Percentiles rank a stretch among this genome's conserved stretches.
phyloP scores from a whole-genome alignment of 2,113 vertebrate genomes.

The Lasiurus cinereus region DNA sequence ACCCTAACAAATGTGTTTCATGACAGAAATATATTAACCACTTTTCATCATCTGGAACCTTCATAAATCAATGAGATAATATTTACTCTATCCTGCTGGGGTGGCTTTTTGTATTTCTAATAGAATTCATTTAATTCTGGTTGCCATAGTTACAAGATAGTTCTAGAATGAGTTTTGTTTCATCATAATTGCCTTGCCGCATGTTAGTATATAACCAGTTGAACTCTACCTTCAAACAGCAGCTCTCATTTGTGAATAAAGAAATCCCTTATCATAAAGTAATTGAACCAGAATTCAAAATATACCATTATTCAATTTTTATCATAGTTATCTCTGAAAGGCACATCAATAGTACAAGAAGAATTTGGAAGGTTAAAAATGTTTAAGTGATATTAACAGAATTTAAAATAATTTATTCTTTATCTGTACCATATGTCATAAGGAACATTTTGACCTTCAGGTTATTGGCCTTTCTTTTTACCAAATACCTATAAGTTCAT shows the following conservation, averaged over 20 bases:
- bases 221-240: constrained; percentile 85
- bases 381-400: constrained; percentile 44
- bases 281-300: constrained; percentile 85
- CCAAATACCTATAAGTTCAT: not conserved
- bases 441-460: constrained; percentile 45
- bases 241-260: constrained; percentile 87
- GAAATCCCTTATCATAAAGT: constrained; percentile 83
- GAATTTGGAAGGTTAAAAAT: constrained; percentile 80
- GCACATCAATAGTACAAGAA: constrained; percentile 80
- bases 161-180: constrained; percentile 88
- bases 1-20: constrained; percentile 83
- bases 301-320: constrained; percentile 78
- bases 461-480: constrained; percentile 31
- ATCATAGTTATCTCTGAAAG: constrained; percentile 61
- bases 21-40: constrained; percentile 86
- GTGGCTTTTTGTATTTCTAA: constrained; percentile 86
- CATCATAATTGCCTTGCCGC: constrained; percentile 90
- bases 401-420: constrained; percentile 52
- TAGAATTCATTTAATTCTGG: constrained; percentile 86
- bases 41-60: constrained; percentile 85
- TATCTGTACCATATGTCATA: constrained; percentile 60
- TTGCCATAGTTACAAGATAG: constrained; percentile 88
- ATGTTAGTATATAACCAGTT: constrained; percentile 88
- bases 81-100: constrained; percentile 86
- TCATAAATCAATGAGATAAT: constrained; percentile 90